Evolutionary conservation across 2,888 invertebrate species (phyloP), one percentile per base, ranked within the genome.

Genomic region (Pachymerium ferrugineum): DNA sequence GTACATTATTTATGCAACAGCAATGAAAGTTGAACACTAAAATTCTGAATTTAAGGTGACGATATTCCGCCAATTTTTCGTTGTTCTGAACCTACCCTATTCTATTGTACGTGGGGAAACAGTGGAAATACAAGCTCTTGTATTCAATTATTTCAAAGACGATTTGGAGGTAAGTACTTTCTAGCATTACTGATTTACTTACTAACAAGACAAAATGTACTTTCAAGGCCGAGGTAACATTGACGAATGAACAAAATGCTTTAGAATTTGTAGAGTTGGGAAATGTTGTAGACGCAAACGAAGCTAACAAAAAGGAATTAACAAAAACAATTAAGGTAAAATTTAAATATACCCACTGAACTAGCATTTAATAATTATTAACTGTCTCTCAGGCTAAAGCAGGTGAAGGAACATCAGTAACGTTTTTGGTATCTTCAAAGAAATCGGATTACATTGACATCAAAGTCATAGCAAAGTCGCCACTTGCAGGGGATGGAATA

Each of bases 11-110:
- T n/a, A n/a, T n/a, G n/a, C n/a, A n/a, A n/a, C n/a, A n/a, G n/a
- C n/a, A n/a, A n/a, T n/a, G n/a, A 6, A 4, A 12, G 10, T 19
- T 67, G 6, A 33, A 42, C 25, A n/a, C 38, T 19, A 19, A 33
- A 25, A n/a, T 74, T 42, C 54, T 67, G 74, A 38, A 74, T 73
- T 73, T 70, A 79, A 84, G 83, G 78, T 85, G 72, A 79, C 80
- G 72, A 85, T 85, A 14, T 86, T 86, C 80, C 81, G 83, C 54
- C 83, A 84, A 16, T 85, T 86, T 79, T 86, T 86, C 78, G 81
- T 85, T 19, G 81, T 83, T 54, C 78, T 86, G 30, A 84, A 83
- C 74, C 78, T 86, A 69, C 86, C 86, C 0, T 85, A 84, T 76
- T 82, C 85, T 0, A 82, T 85, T 6, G 81, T 84, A 6, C 78